Conservation (phyloP, 1,140 invertebrate species). For the Caerostris extrusa region DNA sequence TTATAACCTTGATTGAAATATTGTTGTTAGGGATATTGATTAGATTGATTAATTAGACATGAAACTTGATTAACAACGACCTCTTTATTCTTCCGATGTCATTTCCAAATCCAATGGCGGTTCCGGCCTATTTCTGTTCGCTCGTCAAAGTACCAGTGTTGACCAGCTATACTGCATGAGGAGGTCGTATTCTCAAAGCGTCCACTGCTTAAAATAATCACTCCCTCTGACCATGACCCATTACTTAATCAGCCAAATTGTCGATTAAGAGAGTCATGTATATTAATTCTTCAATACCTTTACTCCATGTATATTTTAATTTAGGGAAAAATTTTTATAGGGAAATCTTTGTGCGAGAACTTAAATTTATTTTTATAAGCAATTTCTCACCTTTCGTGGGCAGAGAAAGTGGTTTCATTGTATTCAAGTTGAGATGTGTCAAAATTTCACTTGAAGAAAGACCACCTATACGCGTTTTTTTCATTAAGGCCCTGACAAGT, state of each 20-base stretch:
- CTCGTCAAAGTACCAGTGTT: background rate
- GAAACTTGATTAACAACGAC: background rate
- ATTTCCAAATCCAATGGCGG: constrained; percentile 44
- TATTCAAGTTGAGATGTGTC: background rate
- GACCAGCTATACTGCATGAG: constrained; percentile 14
- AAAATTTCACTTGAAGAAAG: background rate
- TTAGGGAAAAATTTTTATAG: background rate
- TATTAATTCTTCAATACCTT: too few relatives aligned
- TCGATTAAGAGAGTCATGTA: constrained; percentile 65
- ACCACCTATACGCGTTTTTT: background rate
- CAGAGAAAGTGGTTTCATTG: background rate
- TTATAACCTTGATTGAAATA: constrained; percentile 36
- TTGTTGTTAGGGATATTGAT: constrained; percentile 12
- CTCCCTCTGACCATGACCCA: constrained; percentile 66
- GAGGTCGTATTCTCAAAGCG: constrained; percentile 32
- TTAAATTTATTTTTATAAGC: background rate
- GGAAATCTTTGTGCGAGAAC: background rate
- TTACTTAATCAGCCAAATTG: constrained; percentile 65
- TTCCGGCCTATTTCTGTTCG: constrained; percentile 57
- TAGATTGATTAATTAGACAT: constrained; percentile 35
- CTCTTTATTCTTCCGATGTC: constrained; percentile 47
- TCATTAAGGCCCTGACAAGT: background rate
- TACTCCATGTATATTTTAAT: constrained; percentile 59
- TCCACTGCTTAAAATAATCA: constrained; percentile 24
- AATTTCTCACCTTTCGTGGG: background rate